A percentile compares a stretch with the other conserved stretches of the same genome.
These are phyloP conservation scores for Clinocottus analis DNA, from an alignment of 2,113 vertebrate species.

Conservation along the genomic window DNA sequence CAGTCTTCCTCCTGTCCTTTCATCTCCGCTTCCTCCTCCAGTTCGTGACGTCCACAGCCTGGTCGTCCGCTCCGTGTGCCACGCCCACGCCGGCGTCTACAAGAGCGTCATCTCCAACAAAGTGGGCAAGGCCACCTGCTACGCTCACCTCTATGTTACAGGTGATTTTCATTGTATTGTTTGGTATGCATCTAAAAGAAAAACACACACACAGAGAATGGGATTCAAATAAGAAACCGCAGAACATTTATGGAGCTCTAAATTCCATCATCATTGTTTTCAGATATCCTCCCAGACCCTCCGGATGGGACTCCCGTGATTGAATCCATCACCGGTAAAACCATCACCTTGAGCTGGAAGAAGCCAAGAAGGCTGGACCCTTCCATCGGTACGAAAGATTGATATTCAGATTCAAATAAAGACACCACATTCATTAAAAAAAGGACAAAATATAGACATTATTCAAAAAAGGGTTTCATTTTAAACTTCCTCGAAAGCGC, in stretches of 20 bases:
- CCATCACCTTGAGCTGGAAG: constrained; percentile 91
- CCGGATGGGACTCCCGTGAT: constrained; percentile 91
- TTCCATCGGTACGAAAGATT: constrained; percentile 87
- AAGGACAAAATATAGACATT: background rate
- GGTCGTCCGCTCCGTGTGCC: constrained; percentile 89
- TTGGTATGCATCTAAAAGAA: background rate
- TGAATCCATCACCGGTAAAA: constrained; percentile 90
- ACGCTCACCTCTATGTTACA: constrained; percentile 95
- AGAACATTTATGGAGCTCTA: background rate
- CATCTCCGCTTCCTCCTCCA: constrained; percentile 60
- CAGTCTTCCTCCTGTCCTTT: too few species aligned
- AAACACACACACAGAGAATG: background rate
- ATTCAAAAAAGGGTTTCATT: background rate
- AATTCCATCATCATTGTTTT: constrained; percentile 38
- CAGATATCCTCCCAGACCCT: constrained; percentile 95
- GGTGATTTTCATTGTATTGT: constrained; percentile 79
- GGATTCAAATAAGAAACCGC: background rate
- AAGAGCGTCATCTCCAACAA: constrained; percentile 99
- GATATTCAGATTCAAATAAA: background rate
- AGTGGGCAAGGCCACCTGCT: constrained; percentile 97
- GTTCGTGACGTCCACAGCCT: constrained; percentile 95
- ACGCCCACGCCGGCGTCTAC: constrained; percentile 93
- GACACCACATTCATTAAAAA: background rate
- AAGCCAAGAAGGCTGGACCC: constrained; percentile 93
- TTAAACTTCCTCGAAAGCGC: background rate